These are phyloP conservation scores for Eupithecia abbreviata DNA, from an alignment of 2,888 invertebrate species.

Conservation along the genomic window DNA sequence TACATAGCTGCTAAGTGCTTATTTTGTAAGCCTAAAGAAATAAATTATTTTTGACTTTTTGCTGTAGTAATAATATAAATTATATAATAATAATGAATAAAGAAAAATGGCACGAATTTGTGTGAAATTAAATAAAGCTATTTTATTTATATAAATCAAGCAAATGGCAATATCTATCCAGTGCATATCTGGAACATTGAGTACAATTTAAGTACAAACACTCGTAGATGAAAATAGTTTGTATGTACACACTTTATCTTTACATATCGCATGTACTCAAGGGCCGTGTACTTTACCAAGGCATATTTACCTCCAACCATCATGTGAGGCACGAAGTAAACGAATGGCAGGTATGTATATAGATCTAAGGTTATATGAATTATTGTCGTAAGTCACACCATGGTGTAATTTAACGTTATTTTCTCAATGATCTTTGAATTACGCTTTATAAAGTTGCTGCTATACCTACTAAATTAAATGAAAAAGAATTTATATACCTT, in stretches of 20 bases:
- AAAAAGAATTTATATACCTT: background rate
- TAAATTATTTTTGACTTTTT: too few species aligned
- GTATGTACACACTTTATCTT: slow-evolving; percentile 35
- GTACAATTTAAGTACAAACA: slow-evolving; percentile 65
- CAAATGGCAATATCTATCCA: background rate
- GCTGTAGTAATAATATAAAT: too few species aligned
- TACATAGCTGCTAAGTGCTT: too few species aligned
- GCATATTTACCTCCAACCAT: slow-evolving; percentile 35
- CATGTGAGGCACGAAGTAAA: slow-evolving; percentile 34
- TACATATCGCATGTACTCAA: slow-evolving; percentile 40
- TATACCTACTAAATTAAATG: background rate
- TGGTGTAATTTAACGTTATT: background rate
- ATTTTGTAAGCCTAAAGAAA: too few species aligned
- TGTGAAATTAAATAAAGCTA: too few species aligned
- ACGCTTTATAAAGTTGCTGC: background rate
- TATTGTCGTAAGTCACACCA: background rate
- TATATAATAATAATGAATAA: too few species aligned
- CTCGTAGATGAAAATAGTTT: slow-evolving; percentile 55
- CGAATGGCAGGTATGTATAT: slow-evolving; percentile 21
- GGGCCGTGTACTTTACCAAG: slow-evolving; percentile 28
- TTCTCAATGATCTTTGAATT: too few species aligned
- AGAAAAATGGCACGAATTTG: too few species aligned
- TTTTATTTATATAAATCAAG: too few species aligned
- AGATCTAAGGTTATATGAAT: slow-evolving; percentile 22
- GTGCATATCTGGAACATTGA: slow-evolving; percentile 47